phyloP scores from a whole-genome alignment of 2,113 vertebrate species.

The Ochotona curzoniae region DNA sequence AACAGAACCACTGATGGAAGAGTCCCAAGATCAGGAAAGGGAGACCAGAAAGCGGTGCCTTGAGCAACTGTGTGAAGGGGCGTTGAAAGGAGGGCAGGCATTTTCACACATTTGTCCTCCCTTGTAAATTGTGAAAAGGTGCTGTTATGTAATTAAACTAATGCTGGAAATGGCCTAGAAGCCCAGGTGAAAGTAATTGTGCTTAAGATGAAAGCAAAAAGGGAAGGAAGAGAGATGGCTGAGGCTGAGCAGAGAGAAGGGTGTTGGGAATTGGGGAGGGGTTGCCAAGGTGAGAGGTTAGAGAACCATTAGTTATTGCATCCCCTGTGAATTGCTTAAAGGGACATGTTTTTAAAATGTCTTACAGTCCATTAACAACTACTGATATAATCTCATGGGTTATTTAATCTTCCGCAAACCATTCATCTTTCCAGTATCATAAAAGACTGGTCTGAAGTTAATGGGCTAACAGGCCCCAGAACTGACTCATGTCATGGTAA shows the following conservation, averaged over 20 bases:
- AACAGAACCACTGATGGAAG: not conserved
- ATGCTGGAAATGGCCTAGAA: not conserved
- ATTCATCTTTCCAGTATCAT: not conserved
- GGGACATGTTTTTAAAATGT: not conserved
- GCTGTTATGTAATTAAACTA: not conserved
- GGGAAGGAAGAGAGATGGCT: not conserved
- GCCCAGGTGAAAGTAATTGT: not conserved
- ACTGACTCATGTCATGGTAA: not conserved
- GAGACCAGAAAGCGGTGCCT: accelerated
- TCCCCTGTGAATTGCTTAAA: not conserved
- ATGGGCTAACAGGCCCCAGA: not conserved
- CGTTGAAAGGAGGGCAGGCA: not conserved
- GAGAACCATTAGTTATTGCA: not conserved
- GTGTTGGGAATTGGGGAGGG: not conserved
- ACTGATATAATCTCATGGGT: not conserved
- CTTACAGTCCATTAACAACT: constrained; percentile 17
- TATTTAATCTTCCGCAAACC: constrained; percentile 9
- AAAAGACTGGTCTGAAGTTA: not conserved
- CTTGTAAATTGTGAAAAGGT: not conserved
- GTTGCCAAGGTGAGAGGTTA: not conserved
- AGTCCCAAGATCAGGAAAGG: too few species aligned
- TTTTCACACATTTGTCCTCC: not conserved
- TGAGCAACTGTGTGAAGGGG: not conserved
- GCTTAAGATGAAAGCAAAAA: not conserved
- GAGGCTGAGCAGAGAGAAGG: not conserved